Evolutionary conservation across 1,140 invertebrate genomes (phyloP), one percentile per base, ranked within the genome.

Genomic region (Diorhabda elongata): DNA sequence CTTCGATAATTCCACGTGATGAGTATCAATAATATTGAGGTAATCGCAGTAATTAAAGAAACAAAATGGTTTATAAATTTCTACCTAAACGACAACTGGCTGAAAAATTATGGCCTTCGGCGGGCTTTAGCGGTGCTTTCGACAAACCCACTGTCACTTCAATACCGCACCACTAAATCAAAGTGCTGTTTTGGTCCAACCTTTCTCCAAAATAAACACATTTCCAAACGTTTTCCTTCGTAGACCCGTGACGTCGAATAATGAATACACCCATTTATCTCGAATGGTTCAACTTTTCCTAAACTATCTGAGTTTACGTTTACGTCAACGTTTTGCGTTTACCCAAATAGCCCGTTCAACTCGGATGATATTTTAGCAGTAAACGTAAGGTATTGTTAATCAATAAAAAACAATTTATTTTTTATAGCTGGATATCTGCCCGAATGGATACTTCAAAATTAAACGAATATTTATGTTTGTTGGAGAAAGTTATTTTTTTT

Each of bases 141-240:
- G 71, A 73, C 74, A 76, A 77, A 71, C 76, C 76, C 74, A 75
- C 76, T 75, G 76, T 77, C 76, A 77, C 74, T 77, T 77, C 74
- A 77, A 77, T 77, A 74, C 76, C 76, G 68, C 73, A 75, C 74
- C 69, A 77, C 74, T 77, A 77, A 77, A 77, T 77, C 76, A 77
- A 77, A 76, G 71, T 69, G 67, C 70, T 73, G 75, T 69, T 68
- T 26, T 70, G 69, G 70, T 63, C 68, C 70, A 69, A 70, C 70
- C 70, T 66, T 70, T 69, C 65, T 73, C 73, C 68, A 69, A 76
- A 74, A 76, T 75, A 76, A 76, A 75, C 65, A 67, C 65, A 67
- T 67, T 67, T 67, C 58, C 65, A 45, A 67, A 67, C 65, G 65
- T 60, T 60, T 59, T 66, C 45, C 64, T 66, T 8, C 8, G 57